phyloP scores from a whole-genome alignment of 2,113 vertebrate species.

The Burhinus bistriatus region DNA sequence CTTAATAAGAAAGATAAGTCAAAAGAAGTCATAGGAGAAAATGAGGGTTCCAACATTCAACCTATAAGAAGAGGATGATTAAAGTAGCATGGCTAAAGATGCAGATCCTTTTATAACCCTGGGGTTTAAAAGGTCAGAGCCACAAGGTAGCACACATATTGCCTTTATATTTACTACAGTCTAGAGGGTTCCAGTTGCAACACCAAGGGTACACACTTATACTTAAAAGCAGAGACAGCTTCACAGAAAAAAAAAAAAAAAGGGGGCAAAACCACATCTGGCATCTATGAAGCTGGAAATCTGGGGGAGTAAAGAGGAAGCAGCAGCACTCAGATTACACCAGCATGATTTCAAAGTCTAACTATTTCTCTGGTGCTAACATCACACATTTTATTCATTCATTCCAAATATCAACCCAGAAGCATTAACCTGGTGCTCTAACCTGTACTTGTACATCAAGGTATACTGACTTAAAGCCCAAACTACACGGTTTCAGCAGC shows the following conservation, averaged over 20 bases:
- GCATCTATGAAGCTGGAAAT: not conserved
- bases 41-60: not conserved
- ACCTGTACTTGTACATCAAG: not conserved
- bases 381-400: not conserved
- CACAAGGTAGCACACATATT: not conserved
- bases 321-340: not conserved
- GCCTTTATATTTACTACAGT: not conserved
- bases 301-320: not conserved
- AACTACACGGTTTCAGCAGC: not conserved
- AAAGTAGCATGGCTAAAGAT: not conserved
- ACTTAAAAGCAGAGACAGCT: not conserved
- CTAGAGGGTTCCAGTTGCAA: constrained; percentile 62
- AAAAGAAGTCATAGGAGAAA: not conserved
- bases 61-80: not conserved
- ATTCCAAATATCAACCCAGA: not conserved
- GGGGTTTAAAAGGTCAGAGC: not conserved
- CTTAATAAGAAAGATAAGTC: not conserved
- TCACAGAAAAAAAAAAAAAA: not conserved
- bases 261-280: not conserved
- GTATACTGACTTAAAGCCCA: not conserved
- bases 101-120: not conserved
- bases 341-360: not conserved
- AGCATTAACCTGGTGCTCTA: not conserved
- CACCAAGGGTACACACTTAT: not conserved
- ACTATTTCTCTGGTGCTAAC: not conserved